Evolutionary conservation across 2,113 vertebrate genomes (phyloP), one percentile per base, ranked within the genome.

Genomic region (Serinus canaria): DNA sequence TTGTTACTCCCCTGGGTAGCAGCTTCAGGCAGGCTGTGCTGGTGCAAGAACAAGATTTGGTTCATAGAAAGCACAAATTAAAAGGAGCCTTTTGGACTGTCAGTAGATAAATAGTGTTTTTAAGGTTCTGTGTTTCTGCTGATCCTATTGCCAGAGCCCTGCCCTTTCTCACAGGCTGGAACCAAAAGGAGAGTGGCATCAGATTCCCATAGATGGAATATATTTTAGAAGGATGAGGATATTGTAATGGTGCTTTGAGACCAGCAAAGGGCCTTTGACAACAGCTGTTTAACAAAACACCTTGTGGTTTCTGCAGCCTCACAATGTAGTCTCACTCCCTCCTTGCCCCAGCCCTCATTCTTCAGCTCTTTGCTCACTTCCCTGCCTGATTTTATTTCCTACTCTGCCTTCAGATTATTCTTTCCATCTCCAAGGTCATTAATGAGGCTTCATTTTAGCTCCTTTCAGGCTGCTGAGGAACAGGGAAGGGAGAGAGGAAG

Each of bases 11-110:
- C 87, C 76, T 93, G 94, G 88, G 93, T 75, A 63, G 85, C 31
- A 16, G 90, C 93, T 94, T 86, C 86, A 90, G 87, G 82, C 82
- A 74, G 70, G 52, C 85, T 93, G 63, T 3, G 0, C 73, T 95
- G 72, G 80, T 93, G 69, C 69, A 58, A 66, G 92, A 93, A 35
- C 37, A 92, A 83, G 83, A 78, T 95, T 84, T 86, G 80, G 88
- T 93, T 92, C 87, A 44, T 81, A 70, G 90, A 83, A 95, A 86
- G 83, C 85, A 86, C 92, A 96, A 81, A 96, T 96, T 94, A 90
- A 92, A 96, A 93, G 88, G 90, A 93, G 77, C 56, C 49, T 76
- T 93, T 82, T 78, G 84, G 80, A 52, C 69, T 89, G 73, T 49
- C 3, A 1, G 83, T 68, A 88, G 73, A 90, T 93, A 94, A 91